These are phyloP conservation scores for Macrocentrus cingulum DNA, from an alignment of 1,140 invertebrate species.

Conservation along the genomic window DNA sequence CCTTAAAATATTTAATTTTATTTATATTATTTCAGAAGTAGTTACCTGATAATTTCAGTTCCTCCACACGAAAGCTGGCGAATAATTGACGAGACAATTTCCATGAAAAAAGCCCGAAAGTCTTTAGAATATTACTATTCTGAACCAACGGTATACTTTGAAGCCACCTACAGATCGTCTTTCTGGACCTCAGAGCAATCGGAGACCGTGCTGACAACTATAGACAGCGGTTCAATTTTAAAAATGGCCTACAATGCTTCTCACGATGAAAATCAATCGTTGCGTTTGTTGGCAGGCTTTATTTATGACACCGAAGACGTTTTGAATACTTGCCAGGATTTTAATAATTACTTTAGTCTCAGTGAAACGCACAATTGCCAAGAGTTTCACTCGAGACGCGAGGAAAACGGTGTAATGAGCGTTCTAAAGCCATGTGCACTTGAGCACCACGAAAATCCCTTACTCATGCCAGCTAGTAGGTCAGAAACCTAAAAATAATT, in stretches of 20 bases:
- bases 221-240: slow-evolving; percentile 20
- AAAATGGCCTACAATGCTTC: slow-evolving; percentile 34
- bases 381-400: background rate
- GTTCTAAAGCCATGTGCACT: slow-evolving; percentile 33
- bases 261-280: background rate
- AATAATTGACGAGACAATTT: slow-evolving; percentile 30
- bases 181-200: slow-evolving; percentile 1
- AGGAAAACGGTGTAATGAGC: slow-evolving; percentile 30
- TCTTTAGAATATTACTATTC: slow-evolving; percentile 15
- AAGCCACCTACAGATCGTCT: slow-evolving; percentile 21
- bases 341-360: slow-evolving; percentile 20
- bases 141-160: slow-evolving; percentile 33
- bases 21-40: slow-evolving; percentile 35
- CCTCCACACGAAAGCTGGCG: slow-evolving; percentile 29
- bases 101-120: slow-evolving; percentile 16
- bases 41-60: slow-evolving; percentile 36
- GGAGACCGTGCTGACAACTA: slow-evolving; percentile 25
- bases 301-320: background rate
- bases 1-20: no score
- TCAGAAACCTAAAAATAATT: slow-evolving; percentile 7
- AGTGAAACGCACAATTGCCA: background rate
- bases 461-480: slow-evolving; percentile 25
- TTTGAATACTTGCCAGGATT: slow-evolving; percentile 23
- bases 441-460: slow-evolving; percentile 26
- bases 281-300: slow-evolving; percentile 33